Percentiles rank a stretch among this genome's conserved stretches.
phyloP scores from a whole-genome alignment of 2,888 invertebrate species.

The Thyatira batis region DNA sequence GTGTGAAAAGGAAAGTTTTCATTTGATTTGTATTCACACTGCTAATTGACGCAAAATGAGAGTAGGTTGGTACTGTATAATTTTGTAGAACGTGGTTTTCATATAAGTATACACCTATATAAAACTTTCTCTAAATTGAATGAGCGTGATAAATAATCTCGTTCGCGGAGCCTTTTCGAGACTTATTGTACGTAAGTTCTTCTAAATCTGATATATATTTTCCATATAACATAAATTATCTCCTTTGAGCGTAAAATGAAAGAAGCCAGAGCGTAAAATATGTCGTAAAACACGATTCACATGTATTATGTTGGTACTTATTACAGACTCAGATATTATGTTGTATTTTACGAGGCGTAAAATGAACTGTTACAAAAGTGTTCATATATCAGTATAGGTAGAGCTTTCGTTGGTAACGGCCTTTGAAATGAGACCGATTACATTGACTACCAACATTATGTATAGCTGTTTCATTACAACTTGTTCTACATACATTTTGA shows the following conservation, averaged over 20 bases:
- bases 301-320: slow-evolving; percentile 53
- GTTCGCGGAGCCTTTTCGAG: slow-evolving; percentile 34
- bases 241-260: slow-evolving; percentile 50
- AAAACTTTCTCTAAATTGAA: not conserved
- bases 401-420: not conserved
- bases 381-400: slow-evolving; percentile 15
- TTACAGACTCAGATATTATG: slow-evolving; percentile 53
- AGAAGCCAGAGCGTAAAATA: slow-evolving; percentile 55
- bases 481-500: not conserved
- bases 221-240: slow-evolving; percentile 46
- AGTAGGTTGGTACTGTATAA: not conserved
- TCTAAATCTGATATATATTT: slow-evolving; percentile 46
- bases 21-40: not conserved
- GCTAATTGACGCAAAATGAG: not conserved
- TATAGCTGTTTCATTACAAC: not conserved
- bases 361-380: slow-evolving; percentile 50
- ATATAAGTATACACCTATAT: not conserved
- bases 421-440: not conserved
- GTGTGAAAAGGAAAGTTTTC: not conserved
- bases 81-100: not conserved
- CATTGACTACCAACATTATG: not conserved
- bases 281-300: slow-evolving; percentile 62
- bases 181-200: slow-evolving; percentile 36
- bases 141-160: slow-evolving; percentile 26
- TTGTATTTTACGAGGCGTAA: slow-evolving; percentile 64